Base-by-base conservation (phyloP, 1,140 invertebrate genomes). In the Drosophila orosa region DNA sequence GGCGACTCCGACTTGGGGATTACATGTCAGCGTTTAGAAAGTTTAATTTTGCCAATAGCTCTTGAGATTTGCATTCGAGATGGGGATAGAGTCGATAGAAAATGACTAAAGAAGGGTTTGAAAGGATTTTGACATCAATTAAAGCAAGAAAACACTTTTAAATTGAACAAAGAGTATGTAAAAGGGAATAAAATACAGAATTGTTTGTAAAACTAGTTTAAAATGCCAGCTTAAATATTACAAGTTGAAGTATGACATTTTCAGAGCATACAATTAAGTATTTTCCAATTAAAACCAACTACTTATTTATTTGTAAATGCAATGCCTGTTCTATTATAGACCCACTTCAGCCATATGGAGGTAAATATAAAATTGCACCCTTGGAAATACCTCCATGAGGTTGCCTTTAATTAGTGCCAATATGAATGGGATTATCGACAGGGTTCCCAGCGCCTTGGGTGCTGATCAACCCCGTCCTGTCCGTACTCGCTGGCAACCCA, bases 1-100 rank as follows among this genome's bases (percentile, higher is more conserved):
- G 52, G 56, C 42, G 54, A 62, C 45, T 60, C 25, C 12, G 35
- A 48, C 33, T 61, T 47, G 67, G 71, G 81, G 76, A 78, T 82
- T 87, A 78, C 83, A 71, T 61, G 61, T 44, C 55, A 78, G 79
- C 79, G 62, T 78, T 86, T 86, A 86, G 84, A 87, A 89, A 87
- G 83, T 83, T 79, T 45, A 86, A 80, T 81, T 86, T 77, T 65
- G 72, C 63, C 58, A 83, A 90, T 75, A 78, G 73, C 55, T 78
- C 74, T 60, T 44, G 13, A 57, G 79, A 89, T 86, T 82, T 79
- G 62, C 67, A 82, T 74, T 57, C 29, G 29, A 10, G 7, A 50
- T 17, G 47, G n/a, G 22, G 22, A 24, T 6, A 4, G n/a, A 24
- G 52, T 52, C 48, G 9, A 33, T 33, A 52, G 29, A 52, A 22